phyloP scores from a whole-genome alignment of 2,797 vertebrate species.

The Coreius guichenoti region DNA sequence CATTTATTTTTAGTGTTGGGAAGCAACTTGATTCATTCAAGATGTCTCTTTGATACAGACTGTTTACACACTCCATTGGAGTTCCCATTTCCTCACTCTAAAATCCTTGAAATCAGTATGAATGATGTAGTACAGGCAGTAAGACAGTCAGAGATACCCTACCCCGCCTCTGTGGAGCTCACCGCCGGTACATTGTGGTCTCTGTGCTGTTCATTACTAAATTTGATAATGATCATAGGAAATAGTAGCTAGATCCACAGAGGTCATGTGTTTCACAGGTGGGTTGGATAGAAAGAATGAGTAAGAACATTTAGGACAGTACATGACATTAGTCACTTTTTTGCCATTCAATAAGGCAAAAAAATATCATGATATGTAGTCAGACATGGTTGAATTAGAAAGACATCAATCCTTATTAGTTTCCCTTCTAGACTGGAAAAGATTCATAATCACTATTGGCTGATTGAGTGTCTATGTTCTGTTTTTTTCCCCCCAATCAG shows the following conservation, averaged over 20 bases:
- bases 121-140: slow-evolving; percentile 5
- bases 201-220: slow-evolving; percentile 71
- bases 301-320: slow-evolving; percentile 2
- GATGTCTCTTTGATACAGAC: background rate
- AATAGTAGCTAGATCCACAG: slow-evolving; percentile 71
- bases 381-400: background rate
- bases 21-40: background rate
- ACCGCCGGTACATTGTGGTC: background rate
- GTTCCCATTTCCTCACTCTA: slow-evolving; percentile 8
- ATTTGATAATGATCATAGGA: slow-evolving; percentile 74
- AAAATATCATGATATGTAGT: background rate
- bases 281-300: background rate
- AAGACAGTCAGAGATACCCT: background rate
- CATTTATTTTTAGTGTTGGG: background rate
- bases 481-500: background rate
- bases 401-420: background rate
- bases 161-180: background rate
- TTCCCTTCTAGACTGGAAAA: background rate
- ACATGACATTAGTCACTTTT: background rate
- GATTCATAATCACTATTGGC: background rate
- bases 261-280: slow-evolving; percentile 76
- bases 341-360: background rate
- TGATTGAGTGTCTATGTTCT: background rate
- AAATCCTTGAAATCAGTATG: background rate
- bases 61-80: background rate